A percentile compares a stretch with the other conserved stretches of the same genome.
Evolutionary conservation across 2,797 vertebrate genomes (phyloP).

Genomic region (Alca torda): DNA sequence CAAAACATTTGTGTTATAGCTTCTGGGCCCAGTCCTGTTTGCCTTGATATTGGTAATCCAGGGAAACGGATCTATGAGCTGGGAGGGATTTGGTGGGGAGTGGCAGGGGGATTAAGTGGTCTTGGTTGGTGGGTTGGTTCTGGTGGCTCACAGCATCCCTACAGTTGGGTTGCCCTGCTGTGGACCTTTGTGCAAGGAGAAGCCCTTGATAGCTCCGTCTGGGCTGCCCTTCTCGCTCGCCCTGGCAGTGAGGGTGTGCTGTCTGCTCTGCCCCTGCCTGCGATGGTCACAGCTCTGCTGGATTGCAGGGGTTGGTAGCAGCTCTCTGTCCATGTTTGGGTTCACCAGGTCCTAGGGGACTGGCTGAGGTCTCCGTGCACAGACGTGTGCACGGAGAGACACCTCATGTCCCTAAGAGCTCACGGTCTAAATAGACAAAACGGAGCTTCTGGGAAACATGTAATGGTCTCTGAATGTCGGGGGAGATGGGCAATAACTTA

Average conservation of each 20-base stretch:
- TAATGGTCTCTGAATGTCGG: no score
- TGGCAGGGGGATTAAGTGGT: background rate
- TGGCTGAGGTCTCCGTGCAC: background rate
- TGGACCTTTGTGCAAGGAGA: background rate
- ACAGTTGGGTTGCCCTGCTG: background rate
- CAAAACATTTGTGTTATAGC: background rate
- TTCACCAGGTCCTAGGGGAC: background rate
- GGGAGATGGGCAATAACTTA: background rate
- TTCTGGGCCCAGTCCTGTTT: background rate
- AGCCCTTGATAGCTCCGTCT: fast-evolving
- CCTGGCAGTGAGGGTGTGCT: background rate
- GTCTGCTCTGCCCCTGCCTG: background rate
- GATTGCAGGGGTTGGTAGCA: background rate
- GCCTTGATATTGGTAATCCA: background rate
- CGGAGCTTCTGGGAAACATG: background rate
- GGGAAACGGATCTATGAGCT: background rate
- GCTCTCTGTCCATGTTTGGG: background rate
- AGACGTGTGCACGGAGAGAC: background rate
- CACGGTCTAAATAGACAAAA: background rate
- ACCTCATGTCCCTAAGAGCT: background rate
- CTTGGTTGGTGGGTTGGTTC: background rate
- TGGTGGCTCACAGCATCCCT: background rate
- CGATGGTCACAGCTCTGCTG: background rate
- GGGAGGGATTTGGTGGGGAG: background rate
- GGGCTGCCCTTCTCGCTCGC: background rate